A percentile compares a stretch with the other conserved stretches of the same genome.
These are phyloP conservation scores for Drosophila anomalata DNA, from an alignment of 2,888 invertebrate genomes.

Conservation along the genomic window DNA sequence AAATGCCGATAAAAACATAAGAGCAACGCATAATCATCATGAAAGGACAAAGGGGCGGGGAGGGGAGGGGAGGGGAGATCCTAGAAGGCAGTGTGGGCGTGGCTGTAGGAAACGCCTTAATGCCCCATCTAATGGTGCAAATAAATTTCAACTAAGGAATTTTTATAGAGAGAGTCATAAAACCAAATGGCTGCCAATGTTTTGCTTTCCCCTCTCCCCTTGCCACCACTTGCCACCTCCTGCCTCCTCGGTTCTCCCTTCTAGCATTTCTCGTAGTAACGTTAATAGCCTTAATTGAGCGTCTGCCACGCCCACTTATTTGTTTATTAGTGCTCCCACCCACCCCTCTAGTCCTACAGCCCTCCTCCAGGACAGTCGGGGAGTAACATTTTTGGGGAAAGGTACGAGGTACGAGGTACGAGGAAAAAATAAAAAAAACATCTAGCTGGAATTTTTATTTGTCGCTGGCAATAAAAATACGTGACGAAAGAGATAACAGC, in stretches of 20 bases:
- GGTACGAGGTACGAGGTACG: background rate
- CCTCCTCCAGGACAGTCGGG: background rate
- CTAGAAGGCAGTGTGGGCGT: conserved; percentile 40
- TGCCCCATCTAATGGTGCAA: conserved; percentile 76
- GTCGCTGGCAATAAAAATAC: conserved; percentile 70
- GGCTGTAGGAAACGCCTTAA: conserved; percentile 62
- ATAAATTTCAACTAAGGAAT: conserved; percentile 80
- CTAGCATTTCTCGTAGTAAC: too few species aligned
- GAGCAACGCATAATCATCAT: conserved; percentile 66
- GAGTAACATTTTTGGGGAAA: background rate
- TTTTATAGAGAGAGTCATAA: conserved; percentile 76
- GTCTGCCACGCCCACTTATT: conserved; percentile 76
- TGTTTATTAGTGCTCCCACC: conserved; percentile 70
- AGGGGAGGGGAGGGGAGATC: background rate
- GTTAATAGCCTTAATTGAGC: conserved; percentile 79
- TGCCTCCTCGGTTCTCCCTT: too few species aligned
- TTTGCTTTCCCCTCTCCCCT: conserved; percentile 36
- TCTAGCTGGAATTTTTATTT: conserved; percentile 78
- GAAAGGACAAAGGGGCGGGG: background rate
- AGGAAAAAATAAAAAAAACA: conserved; percentile 35
- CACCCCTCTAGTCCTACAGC: background rate
- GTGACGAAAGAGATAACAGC: conserved; percentile 40
- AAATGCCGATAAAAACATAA: conserved; percentile 49
- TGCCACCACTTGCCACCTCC: background rate
- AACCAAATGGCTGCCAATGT: conserved; percentile 76